Conservation (phyloP, 2,797 vertebrate species). For the Manis pentadactyla region DNA sequence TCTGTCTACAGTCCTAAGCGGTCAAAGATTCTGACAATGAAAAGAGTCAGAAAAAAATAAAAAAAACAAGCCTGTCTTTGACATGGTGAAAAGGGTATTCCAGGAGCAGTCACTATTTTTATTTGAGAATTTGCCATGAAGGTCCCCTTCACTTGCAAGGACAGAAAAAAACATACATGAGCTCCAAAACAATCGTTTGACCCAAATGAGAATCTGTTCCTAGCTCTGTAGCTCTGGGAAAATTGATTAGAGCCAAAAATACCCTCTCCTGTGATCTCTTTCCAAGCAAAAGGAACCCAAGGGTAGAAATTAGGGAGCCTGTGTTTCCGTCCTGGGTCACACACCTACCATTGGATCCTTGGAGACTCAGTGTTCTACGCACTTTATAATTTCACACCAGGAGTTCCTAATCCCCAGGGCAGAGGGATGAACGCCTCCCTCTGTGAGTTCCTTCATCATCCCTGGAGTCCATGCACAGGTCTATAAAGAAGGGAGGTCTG, state of each 20-base stretch:
- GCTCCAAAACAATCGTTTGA: neutral
- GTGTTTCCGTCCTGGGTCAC: neutral
- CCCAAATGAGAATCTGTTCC: neutral
- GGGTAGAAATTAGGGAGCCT: neutral
- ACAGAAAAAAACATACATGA: neutral
- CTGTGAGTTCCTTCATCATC: neutral
- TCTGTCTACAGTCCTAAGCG: neutral
- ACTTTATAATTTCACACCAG: neutral
- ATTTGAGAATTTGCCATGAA: neutral
- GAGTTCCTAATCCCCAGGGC: neutral
- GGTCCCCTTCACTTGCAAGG: neutral
- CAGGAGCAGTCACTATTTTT: neutral
- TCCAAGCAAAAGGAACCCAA: neutral
- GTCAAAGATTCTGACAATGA: neutral
- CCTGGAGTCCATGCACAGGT: neutral
- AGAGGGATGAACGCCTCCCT: fast-evolving
- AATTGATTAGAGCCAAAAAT: neutral
- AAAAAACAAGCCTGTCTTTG: neutral
- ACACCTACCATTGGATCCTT: neutral
- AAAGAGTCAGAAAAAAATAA: neutral
- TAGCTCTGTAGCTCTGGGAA: neutral
- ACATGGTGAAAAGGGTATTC: neutral
- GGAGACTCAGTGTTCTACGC: neutral
- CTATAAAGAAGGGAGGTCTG: neutral
- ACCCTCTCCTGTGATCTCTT: neutral